phyloP scores from a whole-genome alignment of 2,888 invertebrate species.

The Drosophila leonis region DNA sequence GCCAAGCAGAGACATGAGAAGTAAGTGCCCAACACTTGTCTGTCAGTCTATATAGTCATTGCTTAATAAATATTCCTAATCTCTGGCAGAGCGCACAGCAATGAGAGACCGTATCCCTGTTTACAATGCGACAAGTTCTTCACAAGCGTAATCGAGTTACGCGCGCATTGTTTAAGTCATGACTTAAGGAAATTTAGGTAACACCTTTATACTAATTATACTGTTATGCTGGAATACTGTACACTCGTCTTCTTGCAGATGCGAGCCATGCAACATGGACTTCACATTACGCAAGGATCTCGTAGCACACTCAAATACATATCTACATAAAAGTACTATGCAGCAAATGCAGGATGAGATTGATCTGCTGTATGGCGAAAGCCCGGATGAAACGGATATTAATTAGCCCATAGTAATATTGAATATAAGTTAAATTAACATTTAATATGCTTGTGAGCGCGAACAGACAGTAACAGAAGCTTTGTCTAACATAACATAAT shows the following conservation, averaged over 20 bases:
- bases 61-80: not conserved
- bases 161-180: slow-evolving; percentile 40
- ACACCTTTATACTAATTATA: not conserved
- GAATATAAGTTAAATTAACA: not conserved
- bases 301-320: slow-evolving; percentile 40
- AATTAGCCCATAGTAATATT: not conserved
- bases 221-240: not conserved
- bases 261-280: slow-evolving; percentile 53
- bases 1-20: slow-evolving; percentile 61
- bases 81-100: slow-evolving; percentile 57
- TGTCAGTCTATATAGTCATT: not conserved
- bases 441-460: not conserved
- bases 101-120: slow-evolving; percentile 73
- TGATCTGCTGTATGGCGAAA: slow-evolving; percentile 13
- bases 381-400: not conserved
- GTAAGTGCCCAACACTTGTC: slow-evolving; percentile 32
- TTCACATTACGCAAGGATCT: slow-evolving; percentile 28
- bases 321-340: slow-evolving; percentile 31
- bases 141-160: slow-evolving; percentile 35
- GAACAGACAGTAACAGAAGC: slow-evolving; percentile 30
- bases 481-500: slow-evolving; percentile 23
- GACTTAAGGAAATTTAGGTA: slow-evolving; percentile 39
- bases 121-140: slow-evolving; percentile 61
- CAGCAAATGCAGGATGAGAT: slow-evolving; percentile 42
- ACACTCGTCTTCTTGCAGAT: slow-evolving; percentile 36